Conservation (phyloP, 2,797 vertebrate genomes). For the Pachyuromys duprasi region DNA sequence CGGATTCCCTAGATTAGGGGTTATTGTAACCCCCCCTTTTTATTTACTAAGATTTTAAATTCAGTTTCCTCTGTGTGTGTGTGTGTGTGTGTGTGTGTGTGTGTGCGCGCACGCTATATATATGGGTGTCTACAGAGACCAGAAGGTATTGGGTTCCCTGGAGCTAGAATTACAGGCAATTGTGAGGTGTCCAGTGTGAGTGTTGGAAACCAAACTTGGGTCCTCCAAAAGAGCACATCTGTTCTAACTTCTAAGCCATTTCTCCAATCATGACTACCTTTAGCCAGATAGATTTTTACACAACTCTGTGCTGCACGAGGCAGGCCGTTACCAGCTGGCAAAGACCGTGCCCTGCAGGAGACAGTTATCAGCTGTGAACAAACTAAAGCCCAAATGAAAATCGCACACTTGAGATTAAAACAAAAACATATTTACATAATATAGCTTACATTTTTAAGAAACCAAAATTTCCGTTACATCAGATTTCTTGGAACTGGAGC, state of each 20-base stretch:
- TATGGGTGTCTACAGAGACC: not conserved
- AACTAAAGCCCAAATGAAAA: too few relatives aligned
- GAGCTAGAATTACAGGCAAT: not conserved
- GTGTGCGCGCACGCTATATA: not conserved
- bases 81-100: not conserved
- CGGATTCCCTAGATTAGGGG: not conserved
- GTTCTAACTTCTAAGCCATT: not conserved
- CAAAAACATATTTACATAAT: too few relatives aligned
- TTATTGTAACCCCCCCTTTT: not conserved
- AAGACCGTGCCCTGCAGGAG: too few relatives aligned
- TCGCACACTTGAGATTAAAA: too few relatives aligned
- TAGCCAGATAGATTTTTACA: not conserved
- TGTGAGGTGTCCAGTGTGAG: not conserved
- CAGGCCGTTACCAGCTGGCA: too few relatives aligned
- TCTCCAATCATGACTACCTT: not conserved
- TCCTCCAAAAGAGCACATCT: not conserved
- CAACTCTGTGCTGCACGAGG: not conserved
- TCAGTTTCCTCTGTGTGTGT: not conserved
- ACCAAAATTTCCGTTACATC: too few relatives aligned
- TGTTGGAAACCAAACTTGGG: not conserved
- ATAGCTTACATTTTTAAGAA: too few relatives aligned
- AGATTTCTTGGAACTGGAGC: not conserved
- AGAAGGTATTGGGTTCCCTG: not conserved
- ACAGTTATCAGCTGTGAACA: too few relatives aligned
- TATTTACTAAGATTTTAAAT: not conserved